Evolutionary conservation across 2,113 vertebrate genomes (phyloP), one percentile per base, ranked within the genome.

Genomic region (Pseudonaja textilis): DNA sequence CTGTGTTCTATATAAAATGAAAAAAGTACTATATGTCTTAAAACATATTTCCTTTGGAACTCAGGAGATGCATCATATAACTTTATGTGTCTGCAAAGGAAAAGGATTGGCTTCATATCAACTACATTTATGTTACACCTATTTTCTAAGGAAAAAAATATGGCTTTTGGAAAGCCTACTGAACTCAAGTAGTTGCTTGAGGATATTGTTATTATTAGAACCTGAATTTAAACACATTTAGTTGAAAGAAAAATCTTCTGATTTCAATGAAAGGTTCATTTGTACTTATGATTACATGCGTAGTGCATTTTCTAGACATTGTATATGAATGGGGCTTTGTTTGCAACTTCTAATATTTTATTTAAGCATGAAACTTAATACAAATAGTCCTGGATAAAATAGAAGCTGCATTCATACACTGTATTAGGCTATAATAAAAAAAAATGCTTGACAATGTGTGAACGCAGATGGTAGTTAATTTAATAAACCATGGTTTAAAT

Each of bases 1-100:
- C 95, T 95, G 94, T 95, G 95, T 93, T 95, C 92, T 45, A 47
- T 0, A 95, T 96, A 95, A 97, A 97, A 96, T 93, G n/a, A 96
- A 91, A 94, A 81, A 94, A 93, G 96, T 97, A 94, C 95, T 93
- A 92, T 96, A 89, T 93, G 93, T 87, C 88, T 95, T 96, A 95
- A 94, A 91, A 93, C 69, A 92, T 94, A 95, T 93, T 97, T 96
- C 96, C 93, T 95, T 91, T 85, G 1, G 22, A 97, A 96, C 95
- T 94, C 88, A 94, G 93, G 91, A 94, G 0, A 90, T 95, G 64
- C 57, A 90, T 5, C 85, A 92, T 93, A 94, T 96, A 95, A 94
- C 92, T 94, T 56, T 95, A 93, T 87, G 50, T 69, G 57, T 14
- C 64, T 20, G 25, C 91, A 95, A 95, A 96, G 94, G 94, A 96